These are phyloP conservation scores for Acleris literana DNA, from an alignment of 2,888 invertebrate genomes.

Conservation along the genomic window DNA sequence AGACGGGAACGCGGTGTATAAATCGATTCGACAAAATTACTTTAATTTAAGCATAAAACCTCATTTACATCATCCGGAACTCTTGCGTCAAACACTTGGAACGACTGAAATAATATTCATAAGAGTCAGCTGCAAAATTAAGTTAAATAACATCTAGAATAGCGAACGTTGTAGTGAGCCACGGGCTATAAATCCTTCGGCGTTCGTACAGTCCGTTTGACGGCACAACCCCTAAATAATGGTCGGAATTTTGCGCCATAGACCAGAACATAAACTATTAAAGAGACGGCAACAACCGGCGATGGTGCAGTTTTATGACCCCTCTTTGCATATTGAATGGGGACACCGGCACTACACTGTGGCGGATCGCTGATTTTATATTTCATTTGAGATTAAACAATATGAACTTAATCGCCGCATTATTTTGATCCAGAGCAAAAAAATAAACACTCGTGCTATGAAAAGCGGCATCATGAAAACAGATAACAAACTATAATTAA, in stretches of 20 bases:
- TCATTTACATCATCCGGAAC: slow-evolving; percentile 24
- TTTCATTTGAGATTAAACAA: slow-evolving; percentile 42
- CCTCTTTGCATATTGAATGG: slow-evolving; percentile 60
- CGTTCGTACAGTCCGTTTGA: slow-evolving; percentile 61
- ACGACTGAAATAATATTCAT: slow-evolving; percentile 18
- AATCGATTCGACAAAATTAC: slow-evolving; percentile 37
- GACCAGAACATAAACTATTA: slow-evolving; percentile 68
- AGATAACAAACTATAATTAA: slow-evolving; percentile 4
- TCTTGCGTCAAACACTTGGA: slow-evolving; percentile 5
- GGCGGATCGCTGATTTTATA: slow-evolving; percentile 52
- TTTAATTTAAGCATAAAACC: slow-evolving; percentile 20
- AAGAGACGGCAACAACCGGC: slow-evolving; percentile 56
- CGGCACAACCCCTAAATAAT: slow-evolving; percentile 65
- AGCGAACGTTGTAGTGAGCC: slow-evolving; percentile 41
- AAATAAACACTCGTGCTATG: no score
- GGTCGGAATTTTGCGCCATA: slow-evolving; percentile 69
- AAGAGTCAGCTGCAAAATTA: slow-evolving; percentile 13
- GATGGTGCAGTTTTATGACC: slow-evolving; percentile 60
- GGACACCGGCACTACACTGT: slow-evolving; percentile 46
- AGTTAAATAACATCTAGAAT: slow-evolving; percentile 25
- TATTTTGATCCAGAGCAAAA: no score
- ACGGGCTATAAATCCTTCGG: slow-evolving; percentile 59
- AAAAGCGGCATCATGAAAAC: no score
- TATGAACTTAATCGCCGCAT: slow-evolving; percentile 32
- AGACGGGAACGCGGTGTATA: slow-evolving; percentile 41